A percentile compares a stretch with the other conserved stretches of the same genome.
phyloP scores from a whole-genome alignment of 2,888 invertebrate species.

The Rotaria socialis region DNA sequence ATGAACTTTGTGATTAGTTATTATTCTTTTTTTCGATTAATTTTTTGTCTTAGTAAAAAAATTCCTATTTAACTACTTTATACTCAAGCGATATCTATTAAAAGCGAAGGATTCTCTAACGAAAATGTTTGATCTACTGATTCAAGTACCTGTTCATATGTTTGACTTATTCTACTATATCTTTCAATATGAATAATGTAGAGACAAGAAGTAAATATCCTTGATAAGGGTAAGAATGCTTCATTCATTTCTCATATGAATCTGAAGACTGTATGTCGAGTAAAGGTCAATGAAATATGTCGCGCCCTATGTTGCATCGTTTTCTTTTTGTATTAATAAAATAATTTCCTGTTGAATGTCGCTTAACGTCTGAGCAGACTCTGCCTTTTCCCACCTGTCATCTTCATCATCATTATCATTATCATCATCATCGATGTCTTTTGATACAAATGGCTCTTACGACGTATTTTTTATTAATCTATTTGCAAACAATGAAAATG shows the following conservation, averaged over 20 bases:
- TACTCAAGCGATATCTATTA: too few relatives aligned
- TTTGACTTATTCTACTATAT: too few relatives aligned
- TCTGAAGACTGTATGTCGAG: not conserved
- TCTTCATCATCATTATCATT: not conserved
- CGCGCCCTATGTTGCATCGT: not conserved
- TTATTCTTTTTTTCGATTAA: too few relatives aligned
- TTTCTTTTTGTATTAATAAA: not conserved
- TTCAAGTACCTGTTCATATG: too few relatives aligned
- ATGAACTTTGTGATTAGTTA: too few relatives aligned
- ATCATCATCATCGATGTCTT: not conserved
- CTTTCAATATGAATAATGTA: too few relatives aligned
- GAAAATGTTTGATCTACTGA: too few relatives aligned
- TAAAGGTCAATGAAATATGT: not conserved
- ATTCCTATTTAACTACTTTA: too few relatives aligned
- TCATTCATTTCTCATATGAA: too few relatives aligned
- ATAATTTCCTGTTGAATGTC: not conserved
- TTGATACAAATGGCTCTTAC: not conserved
- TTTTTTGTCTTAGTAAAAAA: too few relatives aligned
- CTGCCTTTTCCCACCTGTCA: slow-evolving; percentile 1
- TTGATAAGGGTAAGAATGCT: not conserved
- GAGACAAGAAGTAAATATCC: not conserved
- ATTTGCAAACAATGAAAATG: slow-evolving; percentile 22
- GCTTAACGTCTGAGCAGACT: not conserved
- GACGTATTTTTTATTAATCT: not conserved
- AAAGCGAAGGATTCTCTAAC: too few relatives aligned